Percentiles rank a stretch among this genome's conserved stretches.
Evolutionary conservation across 2,797 vertebrate genomes (phyloP).

Genomic region (Manis pentadactyla): DNA sequence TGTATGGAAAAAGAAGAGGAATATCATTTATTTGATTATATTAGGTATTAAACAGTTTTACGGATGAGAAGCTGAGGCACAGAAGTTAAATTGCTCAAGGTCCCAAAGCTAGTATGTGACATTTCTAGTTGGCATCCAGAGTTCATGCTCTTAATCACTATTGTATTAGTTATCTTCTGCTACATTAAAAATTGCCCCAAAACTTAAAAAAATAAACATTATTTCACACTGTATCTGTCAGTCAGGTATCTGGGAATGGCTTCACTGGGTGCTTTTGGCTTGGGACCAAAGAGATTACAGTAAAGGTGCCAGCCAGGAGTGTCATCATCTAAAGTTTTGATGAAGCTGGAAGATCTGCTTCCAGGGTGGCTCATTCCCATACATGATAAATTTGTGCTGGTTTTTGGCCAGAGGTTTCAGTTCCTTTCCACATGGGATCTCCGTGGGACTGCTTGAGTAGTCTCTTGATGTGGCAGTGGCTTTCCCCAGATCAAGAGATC

Average conservation of each 20-base stretch:
- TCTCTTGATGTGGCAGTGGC: neutral
- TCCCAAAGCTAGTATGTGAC: neutral
- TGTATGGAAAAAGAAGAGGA: conserved; percentile 16
- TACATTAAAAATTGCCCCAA: neutral
- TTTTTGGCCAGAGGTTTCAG: neutral
- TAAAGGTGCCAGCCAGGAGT: neutral
- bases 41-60: conserved; percentile 21
- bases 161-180: neutral
- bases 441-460: neutral
- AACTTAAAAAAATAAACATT: neutral
- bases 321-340: neutral
- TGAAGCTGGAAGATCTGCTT: neutral
- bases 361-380: neutral
- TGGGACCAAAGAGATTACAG: neutral
- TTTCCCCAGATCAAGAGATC: neutral
- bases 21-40: neutral
- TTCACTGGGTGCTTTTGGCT: neutral
- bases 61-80: neutral
- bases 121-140: neutral
- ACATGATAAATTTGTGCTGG: neutral
- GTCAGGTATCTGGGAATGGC: neutral
- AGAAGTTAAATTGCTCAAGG: conserved; percentile 12
- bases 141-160: neutral
- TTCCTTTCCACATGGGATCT: neutral
- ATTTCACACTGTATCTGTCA: neutral